Evolutionary conservation across 2,888 invertebrate genomes (phyloP).

Genomic region (Ormyrus rosae): DNA sequence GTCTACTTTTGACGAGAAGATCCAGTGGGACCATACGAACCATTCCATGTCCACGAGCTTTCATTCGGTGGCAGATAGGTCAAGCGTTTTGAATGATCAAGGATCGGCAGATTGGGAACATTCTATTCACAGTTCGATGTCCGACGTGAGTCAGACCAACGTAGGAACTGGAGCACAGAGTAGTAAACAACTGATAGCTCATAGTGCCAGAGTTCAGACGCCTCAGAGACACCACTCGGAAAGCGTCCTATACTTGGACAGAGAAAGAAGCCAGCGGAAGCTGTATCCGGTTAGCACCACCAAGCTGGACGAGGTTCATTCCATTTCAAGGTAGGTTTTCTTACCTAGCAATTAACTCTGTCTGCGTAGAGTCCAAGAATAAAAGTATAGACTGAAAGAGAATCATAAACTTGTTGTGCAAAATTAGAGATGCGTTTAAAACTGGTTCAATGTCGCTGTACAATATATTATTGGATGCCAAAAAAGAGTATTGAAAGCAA

Average conservation of each 20-base stretch:
- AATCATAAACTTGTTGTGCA: too few relatives aligned
- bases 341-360: not conserved
- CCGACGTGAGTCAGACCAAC: constrained; percentile 69
- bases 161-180: constrained; percentile 56
- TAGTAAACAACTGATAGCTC: constrained; percentile 82
- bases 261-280: constrained; percentile 79
- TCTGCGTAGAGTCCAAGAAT: not conserved
- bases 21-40: constrained; percentile 38
- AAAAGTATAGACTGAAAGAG: too few relatives aligned
- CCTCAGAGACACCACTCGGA: constrained; percentile 88
- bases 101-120: constrained; percentile 55
- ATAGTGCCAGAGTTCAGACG: constrained; percentile 86
- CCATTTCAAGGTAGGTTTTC: constrained; percentile 45
- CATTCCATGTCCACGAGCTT: constrained; percentile 48
- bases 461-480: too few relatives aligned
- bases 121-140: constrained; percentile 69
- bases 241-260: constrained; percentile 83
- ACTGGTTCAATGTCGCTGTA: too few relatives aligned
- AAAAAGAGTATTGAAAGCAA: too few relatives aligned
- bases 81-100: constrained; percentile 62
- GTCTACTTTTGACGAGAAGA: constrained; percentile 14
- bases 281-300: constrained; percentile 85
- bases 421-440: too few relatives aligned
- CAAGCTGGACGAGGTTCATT: constrained; percentile 75
- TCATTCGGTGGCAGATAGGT: constrained; percentile 61